Evolutionary conservation across 2,113 vertebrate species (phyloP), one percentile per base, ranked within the genome.

Genomic region (Cinclus cinclus): DNA sequence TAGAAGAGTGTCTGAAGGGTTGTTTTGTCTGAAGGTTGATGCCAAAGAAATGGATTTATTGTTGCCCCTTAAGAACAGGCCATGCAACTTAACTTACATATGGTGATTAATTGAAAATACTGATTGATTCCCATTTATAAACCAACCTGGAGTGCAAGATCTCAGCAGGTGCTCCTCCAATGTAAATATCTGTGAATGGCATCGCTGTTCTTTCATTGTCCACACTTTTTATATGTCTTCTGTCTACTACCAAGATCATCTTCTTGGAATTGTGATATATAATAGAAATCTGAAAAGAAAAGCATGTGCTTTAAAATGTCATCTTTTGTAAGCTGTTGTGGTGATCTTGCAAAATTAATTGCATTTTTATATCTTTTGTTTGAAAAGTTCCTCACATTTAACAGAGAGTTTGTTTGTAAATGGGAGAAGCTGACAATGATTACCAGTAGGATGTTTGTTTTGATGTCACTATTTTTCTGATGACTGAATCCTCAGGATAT

Each of bases 251-350:
- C 73, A 99, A 97, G 95, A 99, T 99, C 79, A 99, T 98, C 96
- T 99, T 99, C 98, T 99, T 99, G 44, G 98, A 99, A 93, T 99
- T 99, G 97, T 99, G 99, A 94, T 99, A 99, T 95, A 99, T 99
- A 70, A 99, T 98, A 83, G 99, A 99, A 95, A 99, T 98, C 99
- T 99, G 95, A 69, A 69, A 96, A 88, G 90, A 96, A 83, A 90
- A 96, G 44, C 3, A 31, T 27, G 5, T 84, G n/a, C n/a, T 84
- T 76, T 37, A 13, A 73, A 84, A 52, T 55, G 10, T 9, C 6
- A 58, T 42, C 9, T 83, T 70, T 74, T 83, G 7, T 62, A 85
- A 75, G 28, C 50, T 71, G 39, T 44, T 55, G 12, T 23, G 8
- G 41, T 82, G 41, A 79, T 42, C 87, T 90, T 93, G 28, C 42